phyloP scores from a whole-genome alignment of 2,888 invertebrate species.

The Tryphoninae sp. region DNA sequence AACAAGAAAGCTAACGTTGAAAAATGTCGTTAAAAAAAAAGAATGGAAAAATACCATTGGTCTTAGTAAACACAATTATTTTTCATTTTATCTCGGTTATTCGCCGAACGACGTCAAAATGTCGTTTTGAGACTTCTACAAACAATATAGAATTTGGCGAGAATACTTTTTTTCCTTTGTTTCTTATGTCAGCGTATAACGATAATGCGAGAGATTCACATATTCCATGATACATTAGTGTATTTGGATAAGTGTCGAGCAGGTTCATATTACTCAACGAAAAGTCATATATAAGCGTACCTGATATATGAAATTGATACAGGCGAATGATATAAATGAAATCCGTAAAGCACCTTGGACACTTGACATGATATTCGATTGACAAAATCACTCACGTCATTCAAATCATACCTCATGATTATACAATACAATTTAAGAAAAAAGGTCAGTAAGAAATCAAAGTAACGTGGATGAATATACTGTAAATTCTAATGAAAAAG shows the following conservation, averaged over 20 bases:
- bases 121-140: constrained; percentile 17
- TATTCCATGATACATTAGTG: constrained; percentile 10
- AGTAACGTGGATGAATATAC: constrained; percentile 23
- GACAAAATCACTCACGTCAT: constrained; percentile 28
- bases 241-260: background rate
- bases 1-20: constrained; percentile 1
- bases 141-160: background rate
- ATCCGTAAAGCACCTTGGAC: constrained; percentile 33
- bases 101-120: constrained; percentile 25
- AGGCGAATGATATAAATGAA: constrained; percentile 20
- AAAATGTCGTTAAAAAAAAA: constrained; percentile 7
- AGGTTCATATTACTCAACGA: background rate
- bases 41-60: constrained; percentile 5
- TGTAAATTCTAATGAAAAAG: constrained; percentile 28
- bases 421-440: constrained; percentile 25
- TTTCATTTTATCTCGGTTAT: constrained; percentile 12
- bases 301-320: background rate
- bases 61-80: background rate
- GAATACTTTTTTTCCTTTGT: constrained; percentile 10
- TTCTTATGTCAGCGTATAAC: background rate
- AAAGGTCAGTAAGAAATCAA: constrained; percentile 12
- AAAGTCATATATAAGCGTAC: constrained; percentile 15
- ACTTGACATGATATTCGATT: constrained; percentile 17
- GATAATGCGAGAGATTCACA: constrained; percentile 29
- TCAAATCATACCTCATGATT: constrained; percentile 40